phyloP scores from a whole-genome alignment of 1,140 invertebrate species.

The Cryptotermes secundus region DNA sequence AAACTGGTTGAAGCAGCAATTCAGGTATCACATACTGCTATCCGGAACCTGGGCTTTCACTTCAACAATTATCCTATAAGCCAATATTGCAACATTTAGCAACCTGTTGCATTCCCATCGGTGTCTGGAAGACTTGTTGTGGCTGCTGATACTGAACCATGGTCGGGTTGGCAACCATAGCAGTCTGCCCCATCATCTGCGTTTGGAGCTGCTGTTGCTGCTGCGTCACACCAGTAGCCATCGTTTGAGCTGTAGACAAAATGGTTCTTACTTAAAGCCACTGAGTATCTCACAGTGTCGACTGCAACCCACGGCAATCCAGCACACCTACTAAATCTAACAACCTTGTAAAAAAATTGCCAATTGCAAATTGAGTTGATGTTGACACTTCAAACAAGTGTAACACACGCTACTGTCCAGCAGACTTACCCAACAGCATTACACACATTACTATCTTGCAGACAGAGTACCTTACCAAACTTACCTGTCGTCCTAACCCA shows the following conservation, averaged over 20 bases:
- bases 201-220: conserved; percentile 52
- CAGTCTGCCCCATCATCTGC: conserved; percentile 56
- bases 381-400: neutral
- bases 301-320: neutral
- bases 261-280: conserved; percentile 12
- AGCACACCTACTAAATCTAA: conserved; percentile 1
- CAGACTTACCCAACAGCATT: neutral
- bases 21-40: conserved; percentile 4
- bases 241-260: conserved; percentile 28
- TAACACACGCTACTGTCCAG: neutral
- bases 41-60: conserved; percentile 13
- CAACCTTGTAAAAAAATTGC: neutral
- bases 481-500: conserved; percentile 50
- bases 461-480: neutral
- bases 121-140: conserved; percentile 56
- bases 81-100: conserved; percentile 18
- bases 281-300: neutral
- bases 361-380: neutral
- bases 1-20: conserved; percentile 6
- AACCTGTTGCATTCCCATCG: conserved; percentile 32
- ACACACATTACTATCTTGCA: neutral
- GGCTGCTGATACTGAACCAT: conserved; percentile 61
- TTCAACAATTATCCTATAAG: conserved; percentile 13
- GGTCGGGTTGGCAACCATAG: conserved; percentile 51
- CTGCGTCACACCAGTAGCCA: conserved; percentile 28